Conservation (phyloP, 2,797 vertebrate species). For the Karalla daura region DNA sequence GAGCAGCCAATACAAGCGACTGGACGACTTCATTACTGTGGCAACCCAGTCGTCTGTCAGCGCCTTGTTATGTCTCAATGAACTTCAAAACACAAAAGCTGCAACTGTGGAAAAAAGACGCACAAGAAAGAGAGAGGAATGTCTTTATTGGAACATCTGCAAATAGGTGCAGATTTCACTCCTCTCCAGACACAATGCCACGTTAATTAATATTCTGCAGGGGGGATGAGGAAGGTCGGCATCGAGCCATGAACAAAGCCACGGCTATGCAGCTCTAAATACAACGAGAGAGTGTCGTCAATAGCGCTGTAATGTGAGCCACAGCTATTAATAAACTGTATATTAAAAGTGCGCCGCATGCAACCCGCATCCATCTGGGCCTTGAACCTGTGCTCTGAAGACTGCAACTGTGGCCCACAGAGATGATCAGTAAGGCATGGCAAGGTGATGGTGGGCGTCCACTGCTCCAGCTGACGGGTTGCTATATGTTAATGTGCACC, state of each 20-base stretch:
- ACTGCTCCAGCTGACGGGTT: constrained; percentile 31
- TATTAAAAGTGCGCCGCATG: background rate
- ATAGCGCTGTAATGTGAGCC: background rate
- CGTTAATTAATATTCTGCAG: constrained; percentile 21
- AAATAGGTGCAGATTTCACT: background rate
- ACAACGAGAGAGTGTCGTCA: constrained; percentile 25
- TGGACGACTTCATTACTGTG: constrained; percentile 12
- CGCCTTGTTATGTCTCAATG: background rate
- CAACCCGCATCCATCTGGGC: background rate
- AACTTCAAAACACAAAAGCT: constrained; percentile 19
- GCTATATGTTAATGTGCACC: constrained; percentile 42
- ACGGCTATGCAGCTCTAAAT: constrained; percentile 16
- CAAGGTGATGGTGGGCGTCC: constrained; percentile 36
- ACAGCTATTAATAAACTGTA: constrained; percentile 22
- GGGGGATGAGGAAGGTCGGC: constrained; percentile 20
- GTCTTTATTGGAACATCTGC: no score
- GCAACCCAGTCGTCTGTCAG: constrained; percentile 34
- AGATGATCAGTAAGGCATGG: constrained; percentile 37
- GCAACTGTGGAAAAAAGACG: constrained; percentile 21
- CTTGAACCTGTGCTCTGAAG: constrained; percentile 7
- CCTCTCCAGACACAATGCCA: background rate
- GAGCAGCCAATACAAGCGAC: constrained; percentile 5
- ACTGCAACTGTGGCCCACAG: constrained; percentile 16
- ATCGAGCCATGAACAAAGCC: constrained; percentile 16
- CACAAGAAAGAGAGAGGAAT: no score